Evolutionary conservation across 2,113 vertebrate species (phyloP).

Genomic region (Rhineura floridana): DNA sequence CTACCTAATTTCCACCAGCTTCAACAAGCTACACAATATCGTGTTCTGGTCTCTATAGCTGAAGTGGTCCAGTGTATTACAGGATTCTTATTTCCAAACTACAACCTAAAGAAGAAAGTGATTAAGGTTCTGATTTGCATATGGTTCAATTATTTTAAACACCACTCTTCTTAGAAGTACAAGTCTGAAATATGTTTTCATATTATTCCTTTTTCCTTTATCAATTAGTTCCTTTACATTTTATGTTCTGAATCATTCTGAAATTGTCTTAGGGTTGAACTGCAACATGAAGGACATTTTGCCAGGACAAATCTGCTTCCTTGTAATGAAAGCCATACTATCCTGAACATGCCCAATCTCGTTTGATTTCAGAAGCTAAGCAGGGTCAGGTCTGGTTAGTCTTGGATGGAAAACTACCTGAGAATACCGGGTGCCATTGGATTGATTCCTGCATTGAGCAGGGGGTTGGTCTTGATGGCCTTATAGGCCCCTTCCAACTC

Average conservation of each 20-base stretch:
- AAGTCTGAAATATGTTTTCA: constrained; percentile 24
- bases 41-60: neutral
- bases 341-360: neutral
- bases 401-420: too few species aligned
- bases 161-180: constrained; percentile 16
- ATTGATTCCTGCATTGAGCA: too few species aligned
- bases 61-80: neutral
- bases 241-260: constrained; percentile 25
- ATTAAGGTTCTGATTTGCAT: constrained; percentile 26
- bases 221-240: neutral
- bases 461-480: too few species aligned
- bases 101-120: neutral
- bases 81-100: neutral
- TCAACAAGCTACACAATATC: neutral
- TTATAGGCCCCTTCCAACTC: too few species aligned
- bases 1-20: neutral
- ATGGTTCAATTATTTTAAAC: constrained; percentile 16
- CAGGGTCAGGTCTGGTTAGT: too few species aligned
- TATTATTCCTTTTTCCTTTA: constrained; percentile 16
- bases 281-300: neutral
- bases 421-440: too few species aligned
- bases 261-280: constrained; percentile 35
- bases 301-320: neutral
- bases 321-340: too few species aligned
- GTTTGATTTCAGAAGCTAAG: too few species aligned